phyloP scores from a whole-genome alignment of 2,888 invertebrate species.

The Caenorhabditis sp. region DNA sequence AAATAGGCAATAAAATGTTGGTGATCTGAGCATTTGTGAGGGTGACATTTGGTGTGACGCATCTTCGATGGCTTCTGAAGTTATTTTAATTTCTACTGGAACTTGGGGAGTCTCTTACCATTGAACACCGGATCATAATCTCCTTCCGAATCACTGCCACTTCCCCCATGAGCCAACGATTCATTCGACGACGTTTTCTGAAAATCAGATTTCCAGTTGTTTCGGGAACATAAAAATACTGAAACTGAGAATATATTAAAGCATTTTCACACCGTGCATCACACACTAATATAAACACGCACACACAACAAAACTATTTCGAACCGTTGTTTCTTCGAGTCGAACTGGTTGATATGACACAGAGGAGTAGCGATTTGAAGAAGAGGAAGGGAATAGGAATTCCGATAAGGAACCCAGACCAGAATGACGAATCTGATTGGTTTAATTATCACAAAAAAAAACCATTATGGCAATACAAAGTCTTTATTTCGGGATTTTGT shows the following conservation, averaged over 20 bases:
- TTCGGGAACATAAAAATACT: background rate
- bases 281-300: no score
- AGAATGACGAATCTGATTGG: constrained; percentile 37
- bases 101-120: background rate
- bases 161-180: constrained; percentile 11
- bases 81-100: background rate
- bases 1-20: constrained; percentile 66
- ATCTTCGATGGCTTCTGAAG: constrained; percentile 22
- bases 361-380: constrained; percentile 15
- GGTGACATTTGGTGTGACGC: constrained; percentile 43
- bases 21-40: constrained; percentile 60
- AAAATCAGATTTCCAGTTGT: background rate
- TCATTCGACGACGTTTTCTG: constrained; percentile 33
- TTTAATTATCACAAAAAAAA: background rate
- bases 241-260: background rate
- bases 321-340: constrained; percentile 3
- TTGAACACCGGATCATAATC: background rate
- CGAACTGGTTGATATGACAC: constrained; percentile 36
- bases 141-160: background rate
- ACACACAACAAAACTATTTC: background rate
- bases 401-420: constrained; percentile 46
- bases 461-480: no score
- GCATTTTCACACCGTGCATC: constrained; percentile 5
- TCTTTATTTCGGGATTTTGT: no score
- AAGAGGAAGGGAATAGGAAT: constrained; percentile 15